Percentiles rank a stretch among this genome's conserved stretches.
These are phyloP conservation scores for Datnioides undecimradiatus DNA, from an alignment of 2,113 vertebrate species.

Conservation along the genomic window DNA sequence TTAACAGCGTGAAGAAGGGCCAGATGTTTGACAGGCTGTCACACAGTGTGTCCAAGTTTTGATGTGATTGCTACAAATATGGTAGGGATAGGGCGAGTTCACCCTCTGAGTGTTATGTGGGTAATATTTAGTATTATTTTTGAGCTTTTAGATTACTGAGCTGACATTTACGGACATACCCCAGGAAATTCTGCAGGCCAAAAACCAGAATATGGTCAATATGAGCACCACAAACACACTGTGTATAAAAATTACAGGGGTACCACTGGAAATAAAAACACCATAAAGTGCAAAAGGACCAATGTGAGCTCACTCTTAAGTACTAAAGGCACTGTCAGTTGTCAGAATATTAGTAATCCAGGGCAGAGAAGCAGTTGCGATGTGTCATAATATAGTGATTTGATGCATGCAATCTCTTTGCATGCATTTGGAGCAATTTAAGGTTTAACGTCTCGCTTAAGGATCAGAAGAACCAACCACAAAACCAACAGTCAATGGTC, in stretches of 20 bases:
- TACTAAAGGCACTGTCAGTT: constrained; percentile 28
- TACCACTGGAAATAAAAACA: constrained; percentile 63
- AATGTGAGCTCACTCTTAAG: constrained; percentile 41
- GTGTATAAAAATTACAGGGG: constrained; percentile 52
- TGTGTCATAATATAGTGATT: neutral
- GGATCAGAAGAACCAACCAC: too few species aligned
- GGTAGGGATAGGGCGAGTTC: constrained; percentile 10
- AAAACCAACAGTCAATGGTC: too few species aligned
- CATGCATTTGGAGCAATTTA: neutral
- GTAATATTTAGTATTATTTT: constrained; percentile 22
- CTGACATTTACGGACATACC: constrained; percentile 14
- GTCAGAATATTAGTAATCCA: constrained; percentile 33
- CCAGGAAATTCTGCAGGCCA: constrained; percentile 23
- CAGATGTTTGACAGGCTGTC: constrained; percentile 49
- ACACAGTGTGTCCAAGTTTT: neutral
- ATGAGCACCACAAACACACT: constrained; percentile 35
- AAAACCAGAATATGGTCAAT: constrained; percentile 47
- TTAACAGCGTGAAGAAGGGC: constrained; percentile 7
- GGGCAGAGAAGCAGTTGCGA: constrained; percentile 11
- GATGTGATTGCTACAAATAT: constrained; percentile 32
- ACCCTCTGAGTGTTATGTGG: neutral
- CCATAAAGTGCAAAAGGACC: constrained; percentile 35
- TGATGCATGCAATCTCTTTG: too few species aligned
- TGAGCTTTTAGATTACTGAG: constrained; percentile 18
- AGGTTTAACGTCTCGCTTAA: too few species aligned